These are phyloP conservation scores for Sesamia inferens DNA, from an alignment of 2,888 invertebrate species.

Conservation along the genomic window DNA sequence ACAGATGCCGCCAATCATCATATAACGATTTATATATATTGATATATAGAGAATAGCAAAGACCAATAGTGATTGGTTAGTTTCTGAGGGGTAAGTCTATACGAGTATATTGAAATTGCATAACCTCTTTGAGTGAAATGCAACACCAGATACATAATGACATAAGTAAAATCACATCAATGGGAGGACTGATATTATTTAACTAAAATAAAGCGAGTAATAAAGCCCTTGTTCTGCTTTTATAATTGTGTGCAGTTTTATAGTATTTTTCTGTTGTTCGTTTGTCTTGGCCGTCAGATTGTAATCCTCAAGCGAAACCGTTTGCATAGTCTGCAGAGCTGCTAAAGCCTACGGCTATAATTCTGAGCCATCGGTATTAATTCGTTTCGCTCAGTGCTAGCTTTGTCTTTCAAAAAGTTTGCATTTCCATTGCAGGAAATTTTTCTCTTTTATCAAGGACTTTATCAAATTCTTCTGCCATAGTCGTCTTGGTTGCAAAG, in stretches of 20 bases:
- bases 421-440: background rate
- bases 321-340: constrained; percentile 19
- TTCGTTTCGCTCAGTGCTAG: background rate
- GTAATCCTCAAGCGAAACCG: constrained; percentile 18
- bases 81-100: background rate
- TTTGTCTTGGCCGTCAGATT: constrained; percentile 12
- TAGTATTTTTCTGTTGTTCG: background rate
- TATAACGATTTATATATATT: background rate
- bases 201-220: background rate
- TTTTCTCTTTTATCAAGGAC: background rate
- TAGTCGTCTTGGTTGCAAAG: background rate
- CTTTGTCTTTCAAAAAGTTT: constrained; percentile 1
- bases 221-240: background rate
- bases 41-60: background rate
- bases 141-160: background rate
- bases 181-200: background rate
- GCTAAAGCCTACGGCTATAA: constrained; percentile 8
- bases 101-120: background rate
- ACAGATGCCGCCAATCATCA: no score
- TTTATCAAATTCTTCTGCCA: background rate
- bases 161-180: background rate
- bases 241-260: constrained; percentile 19
- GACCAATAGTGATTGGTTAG: background rate
- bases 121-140: background rate
- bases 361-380: constrained; percentile 21